Conservation (phyloP, 2,113 vertebrate species). For the Neodon shergylaensis region DNA sequence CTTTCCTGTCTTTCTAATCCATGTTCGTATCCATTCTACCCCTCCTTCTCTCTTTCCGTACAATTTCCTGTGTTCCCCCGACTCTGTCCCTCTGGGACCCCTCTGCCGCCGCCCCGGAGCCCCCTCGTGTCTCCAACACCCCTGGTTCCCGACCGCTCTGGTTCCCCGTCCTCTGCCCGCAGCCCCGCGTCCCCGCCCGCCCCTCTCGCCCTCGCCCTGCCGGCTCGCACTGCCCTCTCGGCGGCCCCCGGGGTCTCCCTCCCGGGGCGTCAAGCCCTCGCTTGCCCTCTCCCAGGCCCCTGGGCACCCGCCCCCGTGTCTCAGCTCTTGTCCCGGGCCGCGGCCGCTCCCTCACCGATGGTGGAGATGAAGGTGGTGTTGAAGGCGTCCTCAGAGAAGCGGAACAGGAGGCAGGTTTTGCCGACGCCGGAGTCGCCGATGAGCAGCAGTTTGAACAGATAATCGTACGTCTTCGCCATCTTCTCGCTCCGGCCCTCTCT, state of each 20-base stretch:
- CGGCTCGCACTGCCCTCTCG: background rate
- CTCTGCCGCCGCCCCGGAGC: background rate
- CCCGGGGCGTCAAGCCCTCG: background rate
- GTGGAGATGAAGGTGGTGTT: slow-evolving; percentile 98
- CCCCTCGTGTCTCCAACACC: background rate
- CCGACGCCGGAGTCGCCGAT: slow-evolving; percentile 98
- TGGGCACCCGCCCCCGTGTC: slow-evolving; percentile 18
- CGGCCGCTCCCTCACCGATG: slow-evolving; percentile 89
- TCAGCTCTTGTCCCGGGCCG: background rate
- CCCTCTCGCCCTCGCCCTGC: background rate
- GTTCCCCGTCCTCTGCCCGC: background rate
- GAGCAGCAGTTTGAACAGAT: slow-evolving; percentile 97
- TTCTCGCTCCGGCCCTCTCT: slow-evolving; percentile 80
- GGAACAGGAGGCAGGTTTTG: slow-evolving; percentile 97
- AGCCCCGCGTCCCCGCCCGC: background rate
- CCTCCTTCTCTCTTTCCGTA: background rate
- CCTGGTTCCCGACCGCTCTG: background rate
- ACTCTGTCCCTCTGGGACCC: slow-evolving; percentile 8
- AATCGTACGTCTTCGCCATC: slow-evolving; percentile 96
- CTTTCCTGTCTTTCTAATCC: slow-evolving; percentile 58
- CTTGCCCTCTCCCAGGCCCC: slow-evolving; percentile 12
- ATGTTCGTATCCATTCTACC: background rate
- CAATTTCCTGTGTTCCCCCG: background rate
- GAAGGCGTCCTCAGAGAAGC: slow-evolving; percentile 98
- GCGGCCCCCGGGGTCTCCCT: background rate